These are phyloP conservation scores for Idaea straminata DNA, from an alignment of 2,888 invertebrate genomes.

Conservation along the genomic window DNA sequence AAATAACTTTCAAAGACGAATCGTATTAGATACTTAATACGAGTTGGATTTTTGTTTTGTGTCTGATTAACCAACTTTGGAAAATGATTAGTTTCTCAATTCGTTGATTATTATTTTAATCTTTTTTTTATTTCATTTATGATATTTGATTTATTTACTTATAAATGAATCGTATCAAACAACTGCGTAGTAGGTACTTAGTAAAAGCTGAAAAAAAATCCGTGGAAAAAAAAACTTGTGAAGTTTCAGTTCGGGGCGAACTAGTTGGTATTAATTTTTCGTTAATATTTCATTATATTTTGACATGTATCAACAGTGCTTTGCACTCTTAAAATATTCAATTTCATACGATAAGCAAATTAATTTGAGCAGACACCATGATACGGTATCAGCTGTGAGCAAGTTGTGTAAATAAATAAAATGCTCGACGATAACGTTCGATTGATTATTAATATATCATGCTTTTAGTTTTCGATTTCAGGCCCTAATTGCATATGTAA, in stretches of 20 bases:
- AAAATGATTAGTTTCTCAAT: too few species aligned
- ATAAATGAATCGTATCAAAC: too few species aligned
- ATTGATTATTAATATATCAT: not conserved
- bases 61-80: too few species aligned
- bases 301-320: not conserved
- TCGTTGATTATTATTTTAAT: not conserved
- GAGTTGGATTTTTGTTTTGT: too few species aligned
- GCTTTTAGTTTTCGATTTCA: not conserved
- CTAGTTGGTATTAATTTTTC: not conserved
- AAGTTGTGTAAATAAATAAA: constrained; percentile 28
- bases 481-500: not conserved
- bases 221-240: not conserved
- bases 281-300: not conserved
- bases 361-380: constrained; percentile 44
- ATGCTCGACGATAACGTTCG: constrained; percentile 13
- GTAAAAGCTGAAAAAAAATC: too few species aligned
- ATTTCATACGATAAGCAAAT: constrained; percentile 51
- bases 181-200: too few species aligned
- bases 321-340: constrained; percentile 40
- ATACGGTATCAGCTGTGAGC: constrained; percentile 32
- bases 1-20: too few species aligned
- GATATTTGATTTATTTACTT: too few species aligned
- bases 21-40: too few species aligned
- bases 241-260: not conserved
- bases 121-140: not conserved